Evolutionary conservation across 2,113 vertebrate species (phyloP).

Genomic region (Empidonax alnorum): DNA sequence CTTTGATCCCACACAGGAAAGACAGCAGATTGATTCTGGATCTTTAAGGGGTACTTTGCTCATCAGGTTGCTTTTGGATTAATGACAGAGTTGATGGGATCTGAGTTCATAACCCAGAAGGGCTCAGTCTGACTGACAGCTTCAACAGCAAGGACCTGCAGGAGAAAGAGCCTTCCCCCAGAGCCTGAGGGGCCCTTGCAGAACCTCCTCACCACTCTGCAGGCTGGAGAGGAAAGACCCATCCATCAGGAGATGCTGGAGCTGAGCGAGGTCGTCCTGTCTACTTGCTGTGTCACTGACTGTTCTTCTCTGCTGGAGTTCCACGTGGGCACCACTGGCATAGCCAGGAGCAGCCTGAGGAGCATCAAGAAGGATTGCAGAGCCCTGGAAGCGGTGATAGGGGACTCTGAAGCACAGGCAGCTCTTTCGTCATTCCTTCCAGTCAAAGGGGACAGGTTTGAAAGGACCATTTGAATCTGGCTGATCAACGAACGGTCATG

Average conservation of each 20-base stretch:
- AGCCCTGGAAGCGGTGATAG: not conserved
- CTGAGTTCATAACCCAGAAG: not conserved
- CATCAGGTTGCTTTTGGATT: not conserved
- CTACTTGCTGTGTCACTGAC: not conserved
- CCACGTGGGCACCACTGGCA: not conserved
- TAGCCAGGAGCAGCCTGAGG: not conserved
- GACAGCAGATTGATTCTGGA: not conserved
- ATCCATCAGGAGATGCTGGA: not conserved
- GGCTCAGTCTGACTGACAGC: not conserved
- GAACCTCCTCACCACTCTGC: not conserved
- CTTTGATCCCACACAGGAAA: not conserved
- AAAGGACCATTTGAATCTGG: not conserved
- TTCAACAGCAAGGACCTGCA: not conserved
- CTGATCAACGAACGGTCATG: not conserved
- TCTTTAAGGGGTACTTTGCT: not conserved
- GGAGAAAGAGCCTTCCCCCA: not conserved
- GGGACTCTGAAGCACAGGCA: not conserved
- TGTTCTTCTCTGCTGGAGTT: not conserved
- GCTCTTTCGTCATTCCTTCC: not conserved
- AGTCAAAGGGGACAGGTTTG: not conserved
- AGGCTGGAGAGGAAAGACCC: not conserved
- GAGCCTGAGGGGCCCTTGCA: not conserved
- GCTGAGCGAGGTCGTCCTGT: not conserved
- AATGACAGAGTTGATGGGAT: not conserved
- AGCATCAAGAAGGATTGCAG: not conserved